Percentiles rank a stretch among this genome's conserved stretches.
phyloP scores from a whole-genome alignment of 2,113 vertebrate species.

The Epinephelus moara region DNA sequence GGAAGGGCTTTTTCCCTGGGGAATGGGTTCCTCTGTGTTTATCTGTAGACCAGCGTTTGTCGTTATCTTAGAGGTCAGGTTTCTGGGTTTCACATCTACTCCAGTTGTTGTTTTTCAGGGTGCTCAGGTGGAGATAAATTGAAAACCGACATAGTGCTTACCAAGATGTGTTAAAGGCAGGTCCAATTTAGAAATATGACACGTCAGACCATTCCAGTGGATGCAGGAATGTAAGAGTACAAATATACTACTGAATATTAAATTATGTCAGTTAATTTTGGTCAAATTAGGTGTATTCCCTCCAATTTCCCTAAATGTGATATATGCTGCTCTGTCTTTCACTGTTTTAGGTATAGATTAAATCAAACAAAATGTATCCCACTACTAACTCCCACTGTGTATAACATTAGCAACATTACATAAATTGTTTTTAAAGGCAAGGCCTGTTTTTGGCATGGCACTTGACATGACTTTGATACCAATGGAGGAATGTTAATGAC shows the following conservation, averaged over 20 bases:
- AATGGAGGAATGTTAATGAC: conserved; percentile 1
- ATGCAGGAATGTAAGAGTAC: not conserved
- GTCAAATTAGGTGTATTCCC: not conserved
- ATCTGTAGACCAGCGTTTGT: conserved; percentile 25
- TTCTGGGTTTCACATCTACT: conserved; percentile 31
- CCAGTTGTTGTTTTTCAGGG: conserved; percentile 28
- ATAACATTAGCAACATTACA: not conserved
- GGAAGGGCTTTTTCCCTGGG: conserved; percentile 47
- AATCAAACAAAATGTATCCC: not conserved
- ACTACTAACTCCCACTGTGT: not conserved
- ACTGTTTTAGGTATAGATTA: not conserved
- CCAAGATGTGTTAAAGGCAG: not conserved
- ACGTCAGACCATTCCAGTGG: not conserved
- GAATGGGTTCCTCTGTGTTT: conserved; percentile 30
- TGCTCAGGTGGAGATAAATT: conserved; percentile 31
- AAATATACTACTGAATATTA: not conserved
- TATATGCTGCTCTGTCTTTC: not conserved
- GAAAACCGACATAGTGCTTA: not conserved
- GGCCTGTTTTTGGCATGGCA: not conserved
- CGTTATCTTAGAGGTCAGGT: conserved; percentile 44
- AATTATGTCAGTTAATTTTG: not conserved
- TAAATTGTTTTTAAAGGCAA: not conserved
- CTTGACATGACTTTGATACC: not conserved
- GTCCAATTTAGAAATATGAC: not conserved
- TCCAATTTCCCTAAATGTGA: not conserved